These are phyloP conservation scores for Nesidiocoris tenuis DNA, from an alignment of 2,888 invertebrate genomes.

Conservation along the genomic window DNA sequence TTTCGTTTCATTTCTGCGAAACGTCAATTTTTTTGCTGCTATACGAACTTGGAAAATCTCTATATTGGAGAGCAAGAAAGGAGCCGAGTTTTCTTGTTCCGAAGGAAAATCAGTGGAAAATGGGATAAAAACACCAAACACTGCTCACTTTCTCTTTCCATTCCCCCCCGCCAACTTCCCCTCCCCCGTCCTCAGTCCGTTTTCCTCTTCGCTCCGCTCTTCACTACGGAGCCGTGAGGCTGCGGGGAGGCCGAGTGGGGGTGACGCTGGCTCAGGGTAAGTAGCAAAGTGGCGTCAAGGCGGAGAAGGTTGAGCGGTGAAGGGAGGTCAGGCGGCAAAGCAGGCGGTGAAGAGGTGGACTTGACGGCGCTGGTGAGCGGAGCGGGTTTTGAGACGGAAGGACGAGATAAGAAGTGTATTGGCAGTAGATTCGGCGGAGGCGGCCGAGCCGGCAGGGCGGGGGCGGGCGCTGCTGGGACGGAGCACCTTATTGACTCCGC, in stretches of 20 bases:
- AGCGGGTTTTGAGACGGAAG: conserved; percentile 31
- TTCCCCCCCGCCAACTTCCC: not conserved
- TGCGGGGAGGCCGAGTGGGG: not conserved
- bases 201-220: not conserved
- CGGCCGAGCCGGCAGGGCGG: not conserved
- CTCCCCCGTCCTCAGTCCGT: not conserved
- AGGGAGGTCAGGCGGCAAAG: not conserved
- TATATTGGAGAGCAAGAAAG: too few relatives aligned
- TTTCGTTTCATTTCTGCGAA: too few relatives aligned
- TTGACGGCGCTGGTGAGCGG: conserved; percentile 3
- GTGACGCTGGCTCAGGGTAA: conserved; percentile 1
- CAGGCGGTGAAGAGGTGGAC: not conserved
- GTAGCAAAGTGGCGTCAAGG: not conserved
- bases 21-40: too few relatives aligned
- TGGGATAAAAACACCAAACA: not conserved
- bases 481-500: conserved; percentile 49
- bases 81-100: too few relatives aligned
- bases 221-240: not conserved
- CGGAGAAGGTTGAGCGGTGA: too few relatives aligned
- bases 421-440: conserved; percentile 25
- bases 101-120: not conserved
- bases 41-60: too few relatives aligned
- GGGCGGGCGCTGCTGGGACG: conserved; percentile 36
- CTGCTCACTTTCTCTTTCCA: not conserved
- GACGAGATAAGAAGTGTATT: conserved; percentile 43